Percentiles rank a stretch among this genome's conserved stretches.
Conservation (phyloP, 92 coral and sea anemone genomes). For the Palythoa grandiflora region DNA sequence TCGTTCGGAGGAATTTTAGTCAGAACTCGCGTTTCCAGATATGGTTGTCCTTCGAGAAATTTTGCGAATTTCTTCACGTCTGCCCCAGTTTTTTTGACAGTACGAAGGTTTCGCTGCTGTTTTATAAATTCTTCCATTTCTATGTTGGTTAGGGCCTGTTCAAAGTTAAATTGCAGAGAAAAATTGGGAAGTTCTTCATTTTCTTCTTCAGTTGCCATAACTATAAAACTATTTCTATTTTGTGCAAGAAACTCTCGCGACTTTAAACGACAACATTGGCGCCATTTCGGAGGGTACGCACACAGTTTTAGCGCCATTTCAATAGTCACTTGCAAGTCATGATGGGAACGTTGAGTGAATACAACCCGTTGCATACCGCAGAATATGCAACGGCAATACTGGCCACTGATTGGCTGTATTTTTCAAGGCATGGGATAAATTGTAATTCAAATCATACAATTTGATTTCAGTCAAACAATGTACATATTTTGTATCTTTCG, state of each 20-base stretch:
- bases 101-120: not conserved
- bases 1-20: not conserved
- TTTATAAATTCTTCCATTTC: not conserved
- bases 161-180: too few relatives aligned
- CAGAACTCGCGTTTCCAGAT: slow-evolving; percentile 26
- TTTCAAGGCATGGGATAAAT: not conserved
- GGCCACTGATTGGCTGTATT: too few relatives aligned
- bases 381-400: too few relatives aligned
- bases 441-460: too few relatives aligned
- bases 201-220: not conserved
- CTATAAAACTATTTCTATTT: not conserved
- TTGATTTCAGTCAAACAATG: too few relatives aligned
- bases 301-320: too few relatives aligned
- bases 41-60: slow-evolving; percentile 37
- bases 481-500: too few relatives aligned
- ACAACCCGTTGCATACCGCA: too few relatives aligned
- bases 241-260: not conserved
- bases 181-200: too few relatives aligned
- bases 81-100: not conserved
- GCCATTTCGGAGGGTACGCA: not conserved
- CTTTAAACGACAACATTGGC: not conserved
- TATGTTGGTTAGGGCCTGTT: too few relatives aligned
- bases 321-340: too few relatives aligned
- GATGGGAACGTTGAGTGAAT: too few relatives aligned
- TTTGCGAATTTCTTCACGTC: slow-evolving; percentile 44